Evolutionary conservation across 2,888 invertebrate genomes (phyloP).

Genomic region (Dorcus hopei): DNA sequence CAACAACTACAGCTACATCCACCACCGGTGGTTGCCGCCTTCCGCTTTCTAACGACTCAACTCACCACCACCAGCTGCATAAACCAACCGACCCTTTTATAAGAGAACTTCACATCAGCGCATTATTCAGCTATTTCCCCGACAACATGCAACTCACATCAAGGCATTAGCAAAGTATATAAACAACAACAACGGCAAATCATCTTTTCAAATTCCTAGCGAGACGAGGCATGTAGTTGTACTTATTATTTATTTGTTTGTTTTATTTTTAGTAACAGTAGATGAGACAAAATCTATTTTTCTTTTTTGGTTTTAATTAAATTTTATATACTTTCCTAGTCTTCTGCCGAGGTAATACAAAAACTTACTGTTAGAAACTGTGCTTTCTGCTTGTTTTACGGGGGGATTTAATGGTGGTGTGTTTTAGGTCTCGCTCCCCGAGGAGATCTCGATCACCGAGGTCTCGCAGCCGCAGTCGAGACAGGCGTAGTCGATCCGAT

Average conservation of each 20-base stretch:
- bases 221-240: conserved; percentile 6
- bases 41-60: conserved; percentile 27
- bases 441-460: conserved; percentile 48
- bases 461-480: conserved; percentile 56
- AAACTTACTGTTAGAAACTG: conserved; percentile 10
- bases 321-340: conserved; percentile 2
- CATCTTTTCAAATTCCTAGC: conserved; percentile 3
- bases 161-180: conserved; percentile 4
- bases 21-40: conserved; percentile 33
- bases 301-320: background rate
- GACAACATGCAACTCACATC: conserved; percentile 30
- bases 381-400: background rate
- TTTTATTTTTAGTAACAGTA: background rate
- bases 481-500: conserved; percentile 57
- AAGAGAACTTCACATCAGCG: conserved; percentile 25
- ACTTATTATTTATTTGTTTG: background rate
- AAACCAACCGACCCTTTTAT: conserved; percentile 25
- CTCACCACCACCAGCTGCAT: conserved; percentile 25
- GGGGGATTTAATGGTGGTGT: conserved; percentile 11
- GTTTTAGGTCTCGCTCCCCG: conserved; percentile 48
- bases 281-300: too few relatives aligned
- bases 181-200: conserved; percentile 6
- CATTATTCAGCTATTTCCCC: conserved; percentile 27
- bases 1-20: conserved; percentile 37
- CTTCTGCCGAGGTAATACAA: conserved; percentile 14